phyloP scores from a whole-genome alignment of 2,888 invertebrate species.

The Apamea crenata region DNA sequence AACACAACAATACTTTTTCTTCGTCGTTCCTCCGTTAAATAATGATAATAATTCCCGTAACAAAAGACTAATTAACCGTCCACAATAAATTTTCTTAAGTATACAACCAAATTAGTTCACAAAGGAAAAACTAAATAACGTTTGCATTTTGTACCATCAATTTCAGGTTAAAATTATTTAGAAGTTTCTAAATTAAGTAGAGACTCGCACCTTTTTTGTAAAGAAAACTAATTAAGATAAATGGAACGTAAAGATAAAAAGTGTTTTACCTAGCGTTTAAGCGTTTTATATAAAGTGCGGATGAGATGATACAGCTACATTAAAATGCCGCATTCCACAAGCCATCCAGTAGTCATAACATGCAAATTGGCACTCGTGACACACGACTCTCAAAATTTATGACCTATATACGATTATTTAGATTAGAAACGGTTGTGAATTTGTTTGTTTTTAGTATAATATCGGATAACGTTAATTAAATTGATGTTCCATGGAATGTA shows the following conservation, averaged over 20 bases:
- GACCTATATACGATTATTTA: conserved; percentile 44
- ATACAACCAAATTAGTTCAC: conserved; percentile 49
- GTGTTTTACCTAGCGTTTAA: conserved; percentile 22
- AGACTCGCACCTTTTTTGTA: conserved; percentile 15
- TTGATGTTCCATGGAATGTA: conserved; percentile 25
- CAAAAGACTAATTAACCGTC: conserved; percentile 50
- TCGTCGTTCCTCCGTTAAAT: conserved; percentile 22
- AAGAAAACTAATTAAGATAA: conserved; percentile 55
- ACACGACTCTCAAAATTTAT: conserved; percentile 34
- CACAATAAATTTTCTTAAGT: conserved; percentile 37
- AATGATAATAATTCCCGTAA: conserved; percentile 35
- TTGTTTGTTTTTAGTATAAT: conserved; percentile 39
- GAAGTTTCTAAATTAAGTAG: conserved; percentile 24
- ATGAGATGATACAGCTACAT: conserved; percentile 32
- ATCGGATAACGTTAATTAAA: conserved; percentile 31
- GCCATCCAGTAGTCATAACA: conserved; percentile 49
- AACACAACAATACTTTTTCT: conserved; percentile 13
- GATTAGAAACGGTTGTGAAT: conserved; percentile 42
- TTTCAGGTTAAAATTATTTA: conserved; percentile 32
- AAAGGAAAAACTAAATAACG: conserved; percentile 40
- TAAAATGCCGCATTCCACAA: conserved; percentile 36
- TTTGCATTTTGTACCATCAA: conserved; percentile 47
- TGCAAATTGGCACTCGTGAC: conserved; percentile 43
- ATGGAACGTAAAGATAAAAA: conserved; percentile 53
- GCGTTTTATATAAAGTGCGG: conserved; percentile 31